These are phyloP conservation scores for Enoplosus armatus DNA, from an alignment of 2,797 vertebrate genomes.

Conservation along the genomic window DNA sequence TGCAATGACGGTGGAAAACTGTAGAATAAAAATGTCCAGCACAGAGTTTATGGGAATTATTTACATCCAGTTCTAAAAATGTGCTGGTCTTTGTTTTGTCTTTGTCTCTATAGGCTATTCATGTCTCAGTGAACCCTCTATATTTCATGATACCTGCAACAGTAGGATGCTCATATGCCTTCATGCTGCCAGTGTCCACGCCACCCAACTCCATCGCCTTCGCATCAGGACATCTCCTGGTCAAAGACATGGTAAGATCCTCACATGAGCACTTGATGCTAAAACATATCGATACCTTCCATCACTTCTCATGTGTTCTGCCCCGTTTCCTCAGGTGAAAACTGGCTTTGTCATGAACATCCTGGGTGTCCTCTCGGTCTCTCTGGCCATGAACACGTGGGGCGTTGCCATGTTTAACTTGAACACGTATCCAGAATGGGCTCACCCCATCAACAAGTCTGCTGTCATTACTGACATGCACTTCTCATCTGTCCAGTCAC, in stretches of 20 bases:
- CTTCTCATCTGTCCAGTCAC: conserved; percentile 73
- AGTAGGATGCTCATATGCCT: conserved; percentile 93
- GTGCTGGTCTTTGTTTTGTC: background rate
- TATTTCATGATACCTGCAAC: conserved; percentile 98
- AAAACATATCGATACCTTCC: background rate
- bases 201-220: conserved; percentile 99
- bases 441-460: conserved; percentile 84
- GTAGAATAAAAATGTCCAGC: background rate
- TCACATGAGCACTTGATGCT: background rate
- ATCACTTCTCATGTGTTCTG: background rate
- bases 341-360: conserved; percentile 96
- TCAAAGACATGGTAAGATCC: conserved; percentile 95
- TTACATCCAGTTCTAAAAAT: background rate
- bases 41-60: background rate
- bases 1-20: background rate
- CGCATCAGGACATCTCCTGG: conserved; percentile 94
- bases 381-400: conserved; percentile 97
- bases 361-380: conserved; percentile 91
- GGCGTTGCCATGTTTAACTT: conserved; percentile 92
- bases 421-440: conserved; percentile 92
- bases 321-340: conserved; percentile 87
- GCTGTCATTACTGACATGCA: conserved; percentile 54
- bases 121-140: conserved; percentile 91
- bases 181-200: conserved; percentile 98
- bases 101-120: conserved; percentile 88